Evolutionary conservation across 2,888 invertebrate genomes (phyloP).

Genomic region (Atethmia centrago): DNA sequence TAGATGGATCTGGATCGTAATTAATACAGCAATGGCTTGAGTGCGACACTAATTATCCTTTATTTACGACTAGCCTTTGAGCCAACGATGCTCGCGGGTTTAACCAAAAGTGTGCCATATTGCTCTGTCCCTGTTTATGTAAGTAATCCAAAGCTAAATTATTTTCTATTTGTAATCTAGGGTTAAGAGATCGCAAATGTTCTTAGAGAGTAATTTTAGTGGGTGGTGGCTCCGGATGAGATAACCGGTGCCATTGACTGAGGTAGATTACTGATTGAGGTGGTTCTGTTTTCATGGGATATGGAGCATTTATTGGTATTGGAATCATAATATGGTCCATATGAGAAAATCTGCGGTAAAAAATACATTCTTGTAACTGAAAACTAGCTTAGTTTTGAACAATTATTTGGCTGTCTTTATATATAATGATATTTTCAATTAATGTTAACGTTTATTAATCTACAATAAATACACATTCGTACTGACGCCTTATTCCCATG

Average conservation of each 20-base stretch:
- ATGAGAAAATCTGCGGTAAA: too few relatives aligned
- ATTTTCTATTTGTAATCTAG: slow-evolving; percentile 32
- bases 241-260: slow-evolving; percentile 6
- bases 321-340: too few relatives aligned
- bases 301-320: not conserved
- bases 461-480: too few relatives aligned
- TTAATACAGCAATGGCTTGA: slow-evolving; percentile 26
- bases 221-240: not conserved
- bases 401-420: too few relatives aligned
- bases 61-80: slow-evolving; percentile 51
- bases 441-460: too few relatives aligned
- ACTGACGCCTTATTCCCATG: too few relatives aligned
- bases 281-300: not conserved
- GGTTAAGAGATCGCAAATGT: slow-evolving; percentile 41
- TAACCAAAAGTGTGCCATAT: slow-evolving; percentile 40
- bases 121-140: slow-evolving; percentile 28
- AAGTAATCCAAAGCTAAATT: slow-evolving; percentile 40
- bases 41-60: slow-evolving; percentile 39
- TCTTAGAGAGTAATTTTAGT: slow-evolving; percentile 22
- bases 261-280: not conserved
- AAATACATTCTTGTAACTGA: too few relatives aligned
- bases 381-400: too few relatives aligned
- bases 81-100: slow-evolving; percentile 38
- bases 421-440: too few relatives aligned
- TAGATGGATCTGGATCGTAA: slow-evolving; percentile 28